Evolutionary conservation across 2,113 vertebrate species (phyloP), one percentile per base, ranked within the genome.

Genomic region (Microcebus griseorufus): DNA sequence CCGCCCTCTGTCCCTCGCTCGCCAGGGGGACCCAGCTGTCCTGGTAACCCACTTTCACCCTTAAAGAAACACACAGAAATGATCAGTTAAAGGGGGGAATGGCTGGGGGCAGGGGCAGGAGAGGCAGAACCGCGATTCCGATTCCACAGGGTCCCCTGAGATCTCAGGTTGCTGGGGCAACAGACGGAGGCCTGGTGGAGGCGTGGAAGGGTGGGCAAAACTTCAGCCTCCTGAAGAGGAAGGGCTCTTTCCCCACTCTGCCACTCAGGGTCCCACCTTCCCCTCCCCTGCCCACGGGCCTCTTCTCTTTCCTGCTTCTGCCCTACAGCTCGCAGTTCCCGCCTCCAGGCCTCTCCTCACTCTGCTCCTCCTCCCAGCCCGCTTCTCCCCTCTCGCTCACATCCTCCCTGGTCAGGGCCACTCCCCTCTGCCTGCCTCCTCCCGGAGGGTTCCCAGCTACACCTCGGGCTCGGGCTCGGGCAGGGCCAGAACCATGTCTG

Each of bases 11-110:
- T 99, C 34, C 99, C 99, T 98, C 99, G 98, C 98, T 99, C 99
- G 90, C 99, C 99, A 18, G 98, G 93, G 88, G 98, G 98, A 67
- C 99, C 99, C 58, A 94, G 98, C 96, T 99, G 99, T 29, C 99
- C 99, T n/a, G 98, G 98, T 97, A 99, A 98, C 95, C 99, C 99
- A 96, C 93, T 99, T 98, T 99, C 99, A 92, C 99, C 99, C 99
- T 99, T 98, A 89, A 97, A 89, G 45, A 80, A 93, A 96, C 7
- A 97, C 92, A 97, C 65, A 29, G 87, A 84, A 86, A 64, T 20
- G 3, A 42, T 9, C 51, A 62, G 42, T 94, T 51, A 80, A 18
- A 27, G 29, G 60, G 27, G 62, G 9, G 39, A 27, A 17, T 0
- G 27, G 51, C 1, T 23, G 10, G 12, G 7, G 32, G 6, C 16